Percentiles rank a stretch among this genome's conserved stretches.
Conservation (phyloP, 2,888 invertebrate genomes). For the Xanthia togata region DNA sequence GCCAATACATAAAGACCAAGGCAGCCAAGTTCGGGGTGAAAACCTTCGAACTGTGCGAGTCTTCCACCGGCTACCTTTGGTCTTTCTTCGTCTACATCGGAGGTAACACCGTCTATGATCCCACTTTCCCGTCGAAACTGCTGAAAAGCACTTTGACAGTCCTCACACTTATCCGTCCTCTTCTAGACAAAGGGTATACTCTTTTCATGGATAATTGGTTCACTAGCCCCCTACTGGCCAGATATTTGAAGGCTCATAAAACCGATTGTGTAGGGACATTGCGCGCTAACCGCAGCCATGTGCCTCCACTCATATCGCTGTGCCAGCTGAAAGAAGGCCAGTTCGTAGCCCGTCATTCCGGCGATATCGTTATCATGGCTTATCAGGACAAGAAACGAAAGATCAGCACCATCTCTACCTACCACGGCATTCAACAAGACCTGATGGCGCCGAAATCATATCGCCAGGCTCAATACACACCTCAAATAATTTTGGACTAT, state of each 20-base stretch:
- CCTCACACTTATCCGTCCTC: neutral
- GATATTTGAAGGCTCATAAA: neutral
- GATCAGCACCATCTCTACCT: neutral
- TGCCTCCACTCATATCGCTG: neutral
- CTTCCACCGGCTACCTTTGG: neutral
- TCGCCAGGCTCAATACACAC: neutral
- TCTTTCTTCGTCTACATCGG: neutral
- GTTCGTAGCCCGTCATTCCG: constrained; percentile 8
- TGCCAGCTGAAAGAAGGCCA: neutral
- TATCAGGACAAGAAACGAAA: neutral
- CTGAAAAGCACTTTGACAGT: neutral
- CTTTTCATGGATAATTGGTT: constrained; percentile 6
- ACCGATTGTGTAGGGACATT: constrained; percentile 7
- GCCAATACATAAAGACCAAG: neutral
- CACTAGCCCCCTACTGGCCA: constrained; percentile 5
- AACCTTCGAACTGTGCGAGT: constrained; percentile 2
- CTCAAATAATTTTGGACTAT: neutral
- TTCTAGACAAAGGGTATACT: neutral
- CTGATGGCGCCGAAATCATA: neutral
- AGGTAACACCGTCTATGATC: neutral
- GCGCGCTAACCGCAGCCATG: neutral
- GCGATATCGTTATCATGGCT: neutral
- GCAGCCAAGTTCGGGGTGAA: neutral
- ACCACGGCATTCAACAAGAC: constrained; percentile 8
- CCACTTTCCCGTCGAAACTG: neutral